Evolutionary conservation across 2,113 vertebrate genomes (phyloP), one percentile per base, ranked within the genome.

Genomic region (Fukomys damarensis): DNA sequence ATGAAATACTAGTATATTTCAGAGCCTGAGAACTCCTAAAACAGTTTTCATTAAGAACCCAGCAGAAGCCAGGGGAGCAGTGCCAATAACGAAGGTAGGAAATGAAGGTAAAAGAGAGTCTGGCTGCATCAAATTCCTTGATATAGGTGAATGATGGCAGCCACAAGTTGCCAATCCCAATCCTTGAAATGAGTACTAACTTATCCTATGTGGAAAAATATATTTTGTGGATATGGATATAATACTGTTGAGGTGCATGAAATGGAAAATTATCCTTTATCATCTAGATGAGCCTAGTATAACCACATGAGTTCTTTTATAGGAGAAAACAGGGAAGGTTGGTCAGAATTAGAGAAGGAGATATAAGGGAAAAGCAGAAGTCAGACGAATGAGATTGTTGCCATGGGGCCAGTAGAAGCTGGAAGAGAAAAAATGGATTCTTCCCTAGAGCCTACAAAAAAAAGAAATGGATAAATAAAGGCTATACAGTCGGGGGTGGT

Each of bases 21-120:
- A 43, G 5, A 89, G 43, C 10, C 74, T 91, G 14, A 26, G 9
- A 91, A 91, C 20, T n/a, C 16, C 38, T 86, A 66, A 83, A 28
- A 9, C 7, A n/a, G n/a, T 14, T 84, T 96, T 92, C 24, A 84
- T 87, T 79, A 61, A 80, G 86, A 96, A 82, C 9, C 26, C 24
- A 38, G 14, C 20, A 70, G 19, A 77, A 81, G 22, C 41, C 38
- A 65, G 13, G 38, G 16, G 35, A 54, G 0, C n/a, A 46, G 19
- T 10, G 5, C 7, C n/a, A n/a, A 46, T 30, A 80, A 82, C 26
- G 26, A 49, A 72, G 77, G n/a, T 30, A 13, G 24, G 38, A 65
- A 85, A 58, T 2, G 56, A 65, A 28, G 41, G 19, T 66, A 19
- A 87, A 58, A 56, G 32, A 80, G 4, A 65, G 32, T 38, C 24